Evolutionary conservation across 2,113 vertebrate genomes (phyloP), one percentile per base, ranked within the genome.

Genomic region (Rhea pennata): DNA sequence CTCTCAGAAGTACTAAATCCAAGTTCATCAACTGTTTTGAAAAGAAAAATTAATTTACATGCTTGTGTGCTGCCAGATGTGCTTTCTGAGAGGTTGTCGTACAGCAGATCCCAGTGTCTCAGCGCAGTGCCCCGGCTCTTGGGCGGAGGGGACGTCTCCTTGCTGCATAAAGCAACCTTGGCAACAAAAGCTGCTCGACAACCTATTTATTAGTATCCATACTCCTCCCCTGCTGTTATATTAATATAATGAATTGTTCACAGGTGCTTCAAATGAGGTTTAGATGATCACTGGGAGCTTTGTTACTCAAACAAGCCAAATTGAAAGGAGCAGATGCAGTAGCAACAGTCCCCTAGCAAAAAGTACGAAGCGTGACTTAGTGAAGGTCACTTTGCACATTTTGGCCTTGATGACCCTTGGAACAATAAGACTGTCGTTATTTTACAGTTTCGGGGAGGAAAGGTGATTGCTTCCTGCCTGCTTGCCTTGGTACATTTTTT

Each of bases 161-260:
- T 33, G 15, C 93, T 84, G 65, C 77, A 39, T 64, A 96, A 79
- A 96, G 95, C 96, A 95, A 84, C 89, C 92, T 97, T 98, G 97
- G 97, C 97, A 98, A 91, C 86, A 79, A 92, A 90, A 96, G 90
- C 96, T 96, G 75, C 95, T 97, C 92, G 90, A 89, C 93, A 96
- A 88, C 93, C 96, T 97, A 97, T 98, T 98, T 98, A 97, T 98
- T 97, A 98, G 98, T 95, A 95, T 96, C 94, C 97, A 86, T 93
- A 93, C 95, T 97, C 97, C 97, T 97, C 98, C 97, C 98, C 98
- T 98, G 98, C 98, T 98, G 98, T 98, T 98, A 98, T 97, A 98
- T 98, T 98, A 98, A 98, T 98, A 98, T 99, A 98, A 98, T 98
- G 98, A 99, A 98, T 99, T 98, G 98, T 98, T 98, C 98, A 98